phyloP scores from a whole-genome alignment of 1,140 invertebrate genomes.

The Cyphomyrmex costatus region DNA sequence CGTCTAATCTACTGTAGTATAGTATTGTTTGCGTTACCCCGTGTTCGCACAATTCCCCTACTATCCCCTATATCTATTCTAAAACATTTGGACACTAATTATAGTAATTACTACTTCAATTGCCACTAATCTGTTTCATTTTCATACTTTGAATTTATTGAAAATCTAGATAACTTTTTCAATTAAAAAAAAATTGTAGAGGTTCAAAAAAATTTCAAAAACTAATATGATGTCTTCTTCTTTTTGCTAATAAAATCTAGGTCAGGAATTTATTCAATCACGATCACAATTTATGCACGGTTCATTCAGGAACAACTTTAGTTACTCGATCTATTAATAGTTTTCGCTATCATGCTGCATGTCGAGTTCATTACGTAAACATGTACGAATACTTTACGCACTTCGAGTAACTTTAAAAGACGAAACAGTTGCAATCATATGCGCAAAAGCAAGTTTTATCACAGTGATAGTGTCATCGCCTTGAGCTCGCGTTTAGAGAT shows the following conservation, averaged over 20 bases:
- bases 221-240: neutral
- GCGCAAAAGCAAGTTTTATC: constrained; percentile 35
- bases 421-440: constrained; percentile 6
- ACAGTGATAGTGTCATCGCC: constrained; percentile 24
- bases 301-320: neutral
- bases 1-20: too few species aligned
- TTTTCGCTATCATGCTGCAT: constrained; percentile 34
- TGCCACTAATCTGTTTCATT: too few species aligned
- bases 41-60: too few species aligned
- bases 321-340: constrained; percentile 20
- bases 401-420: neutral
- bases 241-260: neutral
- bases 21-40: too few species aligned
- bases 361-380: constrained; percentile 30
- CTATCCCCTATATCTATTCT: too few species aligned
- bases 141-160: too few species aligned
- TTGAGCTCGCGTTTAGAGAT: constrained; percentile 14
- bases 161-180: too few species aligned
- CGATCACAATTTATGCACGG: neutral
- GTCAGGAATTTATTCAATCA: constrained; percentile 10
- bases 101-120: too few species aligned
- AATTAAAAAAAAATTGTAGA: neutral
- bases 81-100: too few species aligned
- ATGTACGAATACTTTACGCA: neutral
- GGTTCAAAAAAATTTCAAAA: neutral